Conservation (phyloP, 2,113 vertebrate species). For the Charina bottae region DNA sequence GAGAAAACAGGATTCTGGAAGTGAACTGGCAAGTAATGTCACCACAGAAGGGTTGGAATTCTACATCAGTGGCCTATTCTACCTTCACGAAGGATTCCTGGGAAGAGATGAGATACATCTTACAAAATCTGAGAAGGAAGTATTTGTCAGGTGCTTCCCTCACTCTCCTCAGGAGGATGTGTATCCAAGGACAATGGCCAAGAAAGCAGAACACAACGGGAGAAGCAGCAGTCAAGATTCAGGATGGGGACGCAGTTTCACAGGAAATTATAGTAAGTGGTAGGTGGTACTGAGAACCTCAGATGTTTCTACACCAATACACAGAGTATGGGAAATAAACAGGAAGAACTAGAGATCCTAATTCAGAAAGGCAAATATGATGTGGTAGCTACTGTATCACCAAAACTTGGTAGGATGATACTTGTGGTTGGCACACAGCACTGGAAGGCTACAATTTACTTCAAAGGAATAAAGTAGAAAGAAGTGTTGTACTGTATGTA, state of each 20-base stretch:
- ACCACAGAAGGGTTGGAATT: background rate
- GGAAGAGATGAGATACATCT: background rate
- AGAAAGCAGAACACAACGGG: background rate
- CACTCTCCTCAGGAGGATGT: background rate
- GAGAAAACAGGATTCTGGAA: background rate
- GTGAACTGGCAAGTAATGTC: background rate
- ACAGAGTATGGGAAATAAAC: background rate
- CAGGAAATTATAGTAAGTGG: background rate
- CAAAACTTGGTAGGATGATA: background rate
- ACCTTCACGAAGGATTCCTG: background rate
- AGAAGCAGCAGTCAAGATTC: background rate
- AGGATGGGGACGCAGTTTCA: background rate
- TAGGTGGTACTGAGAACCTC: background rate
- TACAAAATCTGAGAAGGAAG: background rate
- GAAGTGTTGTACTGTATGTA: no score
- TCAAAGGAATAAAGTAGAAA: no score
- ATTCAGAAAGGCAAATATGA: background rate
- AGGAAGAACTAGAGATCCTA: background rate
- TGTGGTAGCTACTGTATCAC: background rate
- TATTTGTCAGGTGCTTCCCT: background rate
- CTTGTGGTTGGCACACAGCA: no score
- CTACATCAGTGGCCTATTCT: background rate
- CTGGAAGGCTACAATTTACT: no score
- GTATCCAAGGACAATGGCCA: background rate
- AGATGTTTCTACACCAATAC: background rate